A percentile compares a stretch with the other conserved stretches of the same genome.
phyloP scores from a whole-genome alignment of 2,888 invertebrate species.

The Linyphia triangularis region DNA sequence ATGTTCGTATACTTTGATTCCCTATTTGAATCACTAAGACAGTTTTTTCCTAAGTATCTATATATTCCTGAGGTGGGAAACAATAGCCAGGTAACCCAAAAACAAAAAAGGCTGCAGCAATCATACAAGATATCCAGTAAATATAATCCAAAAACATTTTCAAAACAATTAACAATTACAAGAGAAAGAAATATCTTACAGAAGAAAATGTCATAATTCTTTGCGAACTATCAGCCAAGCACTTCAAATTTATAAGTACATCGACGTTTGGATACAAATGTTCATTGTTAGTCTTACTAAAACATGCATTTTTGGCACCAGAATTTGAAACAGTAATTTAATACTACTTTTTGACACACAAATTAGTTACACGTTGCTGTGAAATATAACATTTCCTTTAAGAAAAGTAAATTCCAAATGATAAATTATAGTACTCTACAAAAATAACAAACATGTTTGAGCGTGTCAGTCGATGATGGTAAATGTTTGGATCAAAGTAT shows the following conservation, averaged over 20 bases:
- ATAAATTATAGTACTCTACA: constrained; percentile 41
- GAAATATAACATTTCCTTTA: background rate
- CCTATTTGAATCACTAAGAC: constrained; percentile 24
- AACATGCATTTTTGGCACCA: constrained; percentile 67
- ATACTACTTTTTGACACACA: constrained; percentile 11
- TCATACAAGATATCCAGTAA: constrained; percentile 10
- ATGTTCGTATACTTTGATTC: constrained; percentile 36
- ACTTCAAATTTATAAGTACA: constrained; percentile 54
- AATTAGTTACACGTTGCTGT: constrained; percentile 11
- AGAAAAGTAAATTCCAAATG: constrained; percentile 17
- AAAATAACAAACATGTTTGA: constrained; percentile 58
- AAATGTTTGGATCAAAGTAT: constrained; percentile 37
- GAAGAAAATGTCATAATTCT: constrained; percentile 25
- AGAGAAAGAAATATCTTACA: constrained; percentile 36
- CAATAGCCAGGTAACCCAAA: constrained; percentile 11
- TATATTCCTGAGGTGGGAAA: constrained; percentile 65
- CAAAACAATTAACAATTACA: background rate
- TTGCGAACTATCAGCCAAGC: constrained; percentile 2
- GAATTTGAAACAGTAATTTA: constrained; percentile 43
- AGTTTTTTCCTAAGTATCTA: constrained; percentile 62
- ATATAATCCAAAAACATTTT: constrained; percentile 10
- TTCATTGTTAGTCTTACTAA: constrained; percentile 36
- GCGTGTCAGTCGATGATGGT: constrained; percentile 41
- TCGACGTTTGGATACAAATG: constrained; percentile 11
- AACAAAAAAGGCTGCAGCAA: constrained; percentile 10